Percentiles rank a stretch among this genome's conserved stretches.
Evolutionary conservation across 2,888 invertebrate genomes (phyloP).

Genomic region (Synergus laeviventris): DNA sequence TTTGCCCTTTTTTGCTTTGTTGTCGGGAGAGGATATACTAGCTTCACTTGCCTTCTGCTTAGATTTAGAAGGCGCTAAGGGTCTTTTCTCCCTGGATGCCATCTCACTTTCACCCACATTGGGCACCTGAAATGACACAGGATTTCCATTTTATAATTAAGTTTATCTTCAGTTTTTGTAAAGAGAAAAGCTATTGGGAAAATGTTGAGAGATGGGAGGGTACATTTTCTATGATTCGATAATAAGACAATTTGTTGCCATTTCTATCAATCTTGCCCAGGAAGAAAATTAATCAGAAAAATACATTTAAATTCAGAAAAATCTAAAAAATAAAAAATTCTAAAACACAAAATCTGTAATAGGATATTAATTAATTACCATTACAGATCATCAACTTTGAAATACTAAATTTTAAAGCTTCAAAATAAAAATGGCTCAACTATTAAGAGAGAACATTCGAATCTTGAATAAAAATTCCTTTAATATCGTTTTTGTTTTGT

Average conservation of each 20-base stretch:
- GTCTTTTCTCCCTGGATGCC: slow-evolving; percentile 76
- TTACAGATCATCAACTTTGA: no score
- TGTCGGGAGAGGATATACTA: slow-evolving; percentile 65
- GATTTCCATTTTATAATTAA: slow-evolving; percentile 45
- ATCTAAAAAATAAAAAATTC: no score
- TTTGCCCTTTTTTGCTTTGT: slow-evolving; percentile 67
- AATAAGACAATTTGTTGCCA: neutral
- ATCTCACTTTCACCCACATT: slow-evolving; percentile 77
- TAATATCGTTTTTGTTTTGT: no score
- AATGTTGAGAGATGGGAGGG: neutral
- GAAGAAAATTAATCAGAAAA: neutral
- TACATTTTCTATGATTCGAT: neutral
- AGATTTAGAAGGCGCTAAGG: slow-evolving; percentile 75
- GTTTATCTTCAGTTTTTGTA: slow-evolving; percentile 36
- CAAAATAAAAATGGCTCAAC: no score
- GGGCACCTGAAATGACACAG: slow-evolving; percentile 69
- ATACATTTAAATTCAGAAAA: neutral
- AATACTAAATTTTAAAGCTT: no score
- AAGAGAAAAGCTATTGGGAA: neutral
- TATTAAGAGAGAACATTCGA: no score
- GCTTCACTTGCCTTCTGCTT: slow-evolving; percentile 75
- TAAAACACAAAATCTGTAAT: no score
- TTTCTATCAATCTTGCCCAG: no score
- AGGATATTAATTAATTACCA: no score
- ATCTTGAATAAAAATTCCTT: no score